A percentile compares a stretch with the other conserved stretches of the same genome.
These are phyloP conservation scores for Sipha flava DNA, from an alignment of 1,140 invertebrate species.

Conservation along the genomic window DNA sequence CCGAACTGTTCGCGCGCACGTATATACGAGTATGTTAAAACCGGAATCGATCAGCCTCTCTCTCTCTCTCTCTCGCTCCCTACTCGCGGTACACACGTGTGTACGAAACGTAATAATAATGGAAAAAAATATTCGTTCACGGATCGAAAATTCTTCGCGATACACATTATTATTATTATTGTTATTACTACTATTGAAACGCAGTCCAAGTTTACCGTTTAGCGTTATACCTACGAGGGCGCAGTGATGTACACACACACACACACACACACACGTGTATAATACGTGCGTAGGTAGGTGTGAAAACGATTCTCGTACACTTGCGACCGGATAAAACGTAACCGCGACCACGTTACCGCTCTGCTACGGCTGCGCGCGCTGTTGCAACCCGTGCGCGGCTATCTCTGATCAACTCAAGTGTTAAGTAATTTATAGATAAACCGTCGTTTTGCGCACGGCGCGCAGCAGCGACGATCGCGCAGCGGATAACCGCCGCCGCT, in stretches of 20 bases:
- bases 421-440: conserved; percentile 26
- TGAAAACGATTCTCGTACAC: conserved; percentile 1
- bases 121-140: neutral
- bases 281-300: neutral
- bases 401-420: conserved; percentile 4
- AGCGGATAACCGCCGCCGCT: neutral
- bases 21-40: neutral
- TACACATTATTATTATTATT: no score
- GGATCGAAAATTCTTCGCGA: neutral
- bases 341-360: neutral
- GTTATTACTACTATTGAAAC: no score
- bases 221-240: neutral
- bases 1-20: neutral
- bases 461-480: neutral
- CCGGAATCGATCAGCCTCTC: conserved; percentile 13
- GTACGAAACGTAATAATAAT: neutral
- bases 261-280: no score
- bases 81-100: no score
- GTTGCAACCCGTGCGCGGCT: neutral
- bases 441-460: neutral
- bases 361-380: neutral
- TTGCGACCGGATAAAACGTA: neutral
- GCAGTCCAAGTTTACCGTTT: no score
- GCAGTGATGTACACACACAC: neutral
- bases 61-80: no score